Evolutionary conservation across 1,140 invertebrate species (phyloP), one percentile per base, ranked within the genome.

Genomic region (Tetraneura akinire): DNA sequence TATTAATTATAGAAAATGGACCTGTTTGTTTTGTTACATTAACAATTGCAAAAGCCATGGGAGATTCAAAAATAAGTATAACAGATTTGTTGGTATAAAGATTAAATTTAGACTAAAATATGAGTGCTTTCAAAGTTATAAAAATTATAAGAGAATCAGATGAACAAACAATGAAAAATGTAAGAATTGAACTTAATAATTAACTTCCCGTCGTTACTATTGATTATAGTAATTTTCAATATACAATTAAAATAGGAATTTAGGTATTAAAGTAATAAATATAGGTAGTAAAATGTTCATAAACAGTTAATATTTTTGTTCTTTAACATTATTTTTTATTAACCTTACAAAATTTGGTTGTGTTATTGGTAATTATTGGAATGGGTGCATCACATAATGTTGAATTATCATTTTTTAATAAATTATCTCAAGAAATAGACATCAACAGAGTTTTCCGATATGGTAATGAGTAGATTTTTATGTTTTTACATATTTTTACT

Each of bases 381-480:
- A 89, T 95, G 87, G 94, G 95, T 71, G 88, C 90, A 80, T 83
- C 90, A 1, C 92, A 95, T 85, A 21, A 64, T 42, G 87, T 95
- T 10, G 92, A 90, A 83, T 80, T 98, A 53, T 96, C 96, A 8
- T 86, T 98, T 70, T 89, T 94, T 1, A 90, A 91, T 84, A 93
- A 94, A 2, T 86, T 93, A 16, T 86, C 90, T 0, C 86, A 92
- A 80, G 96, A 98, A 88, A 91, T 98, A 9, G 95, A 97, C 85
- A 95, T 98, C 80, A 88, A 90, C 83, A 96, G 96, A 64, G 90
- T 95, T 37, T 98, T 98, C 86, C 89, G 96, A 86, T 98, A 97
- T 85, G 91, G 88, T 60, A 97, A 98, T 87, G 93, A 95, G 93
- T 95, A 86, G 87, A 89, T 88, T 51, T n/a, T n/a, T n/a, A n/a